These are phyloP conservation scores for Beaufortia kweichowensis DNA, from an alignment of 2,113 vertebrate genomes.

Conservation along the genomic window DNA sequence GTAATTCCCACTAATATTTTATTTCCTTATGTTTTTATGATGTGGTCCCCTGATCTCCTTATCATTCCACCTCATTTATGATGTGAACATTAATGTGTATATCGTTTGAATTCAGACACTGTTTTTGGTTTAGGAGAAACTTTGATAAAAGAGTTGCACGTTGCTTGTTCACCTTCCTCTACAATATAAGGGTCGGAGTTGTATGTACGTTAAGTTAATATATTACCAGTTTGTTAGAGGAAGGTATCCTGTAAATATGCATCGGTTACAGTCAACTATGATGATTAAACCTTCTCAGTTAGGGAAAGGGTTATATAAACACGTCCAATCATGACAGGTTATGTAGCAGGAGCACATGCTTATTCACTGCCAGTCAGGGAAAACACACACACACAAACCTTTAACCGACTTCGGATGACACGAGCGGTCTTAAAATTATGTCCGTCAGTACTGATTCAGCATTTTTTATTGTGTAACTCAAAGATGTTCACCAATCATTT, in stretches of 20 bases:
- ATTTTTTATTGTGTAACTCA: slow-evolving; percentile 31
- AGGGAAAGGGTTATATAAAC: background rate
- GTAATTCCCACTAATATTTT: slow-evolving; percentile 53
- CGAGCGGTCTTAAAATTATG: slow-evolving; percentile 2
- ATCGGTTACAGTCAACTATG: background rate
- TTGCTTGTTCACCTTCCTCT: too few species aligned
- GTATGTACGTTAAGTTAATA: background rate
- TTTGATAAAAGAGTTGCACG: too few species aligned
- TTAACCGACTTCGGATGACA: slow-evolving; percentile 9
- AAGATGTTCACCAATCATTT: background rate
- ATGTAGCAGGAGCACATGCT: background rate
- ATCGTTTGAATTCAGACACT: background rate
- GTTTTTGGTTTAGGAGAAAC: background rate
- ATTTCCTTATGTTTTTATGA: background rate
- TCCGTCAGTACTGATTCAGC: background rate
- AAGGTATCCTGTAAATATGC: background rate
- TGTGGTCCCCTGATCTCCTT: too few species aligned
- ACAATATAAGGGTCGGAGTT: background rate
- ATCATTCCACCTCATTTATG: too few species aligned
- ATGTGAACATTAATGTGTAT: background rate
- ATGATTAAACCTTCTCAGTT: background rate
- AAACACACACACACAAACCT: background rate
- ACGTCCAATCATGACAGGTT: background rate
- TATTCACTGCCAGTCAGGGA: background rate
- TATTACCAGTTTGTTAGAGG: background rate